Evolutionary conservation across 2,888 invertebrate species (phyloP).

Genomic region (Eucera pruinosa): DNA sequence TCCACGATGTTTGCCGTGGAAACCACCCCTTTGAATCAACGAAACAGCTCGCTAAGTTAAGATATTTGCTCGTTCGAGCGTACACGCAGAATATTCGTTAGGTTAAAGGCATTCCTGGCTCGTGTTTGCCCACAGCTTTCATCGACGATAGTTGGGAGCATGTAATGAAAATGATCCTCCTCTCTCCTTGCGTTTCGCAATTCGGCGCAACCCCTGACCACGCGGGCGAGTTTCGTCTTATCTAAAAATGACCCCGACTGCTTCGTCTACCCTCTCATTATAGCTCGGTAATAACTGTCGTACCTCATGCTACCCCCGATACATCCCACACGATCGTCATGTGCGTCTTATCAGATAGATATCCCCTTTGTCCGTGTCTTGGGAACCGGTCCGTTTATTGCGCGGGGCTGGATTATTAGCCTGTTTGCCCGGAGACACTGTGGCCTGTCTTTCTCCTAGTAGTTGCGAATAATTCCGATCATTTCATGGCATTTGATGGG

Average conservation of each 20-base stretch:
- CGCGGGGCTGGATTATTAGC: constrained; percentile 37
- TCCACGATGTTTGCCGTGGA: no score
- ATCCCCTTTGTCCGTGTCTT: constrained; percentile 23
- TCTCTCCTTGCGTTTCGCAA: constrained; percentile 67
- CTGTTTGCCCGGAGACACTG: constrained; percentile 20
- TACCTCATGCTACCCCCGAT: constrained; percentile 51
- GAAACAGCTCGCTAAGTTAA: no score
- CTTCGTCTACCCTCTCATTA: constrained; percentile 74
- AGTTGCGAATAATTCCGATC: no score
- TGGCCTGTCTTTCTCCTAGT: not conserved
- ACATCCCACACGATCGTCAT: constrained; percentile 40
- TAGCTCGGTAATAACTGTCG: constrained; percentile 76
- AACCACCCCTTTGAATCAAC: no score
- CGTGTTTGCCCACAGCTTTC: constrained; percentile 37
- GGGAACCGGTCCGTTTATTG: constrained; percentile 39
- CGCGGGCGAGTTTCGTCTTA: constrained; percentile 68
- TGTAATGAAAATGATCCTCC: constrained; percentile 80
- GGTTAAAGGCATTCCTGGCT: constrained; percentile 10
- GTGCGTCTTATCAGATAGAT: constrained; percentile 48
- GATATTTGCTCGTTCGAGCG: no score
- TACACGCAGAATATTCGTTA: constrained; percentile 31
- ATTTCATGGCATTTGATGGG: not conserved
- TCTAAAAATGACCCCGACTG: constrained; percentile 74
- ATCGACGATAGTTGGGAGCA: constrained; percentile 53
- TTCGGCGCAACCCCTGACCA: constrained; percentile 78